phyloP scores from a whole-genome alignment of 2,797 vertebrate genomes.

The Tenualosa thibaudeaui region DNA sequence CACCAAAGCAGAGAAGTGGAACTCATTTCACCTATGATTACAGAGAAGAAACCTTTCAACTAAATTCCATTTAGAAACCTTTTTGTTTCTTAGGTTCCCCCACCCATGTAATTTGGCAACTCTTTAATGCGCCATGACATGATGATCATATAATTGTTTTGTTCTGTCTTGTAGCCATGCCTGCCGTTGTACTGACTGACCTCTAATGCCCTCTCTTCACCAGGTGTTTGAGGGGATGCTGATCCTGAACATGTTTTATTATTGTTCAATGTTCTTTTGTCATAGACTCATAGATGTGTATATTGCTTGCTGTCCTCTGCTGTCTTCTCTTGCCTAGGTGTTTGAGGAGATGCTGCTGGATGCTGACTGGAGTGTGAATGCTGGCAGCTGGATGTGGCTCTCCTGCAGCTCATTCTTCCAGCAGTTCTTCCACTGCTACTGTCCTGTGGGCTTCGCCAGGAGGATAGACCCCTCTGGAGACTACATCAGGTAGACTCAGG shows the following conservation, averaged over 20 bases:
- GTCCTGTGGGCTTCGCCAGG: slow-evolving; percentile 91
- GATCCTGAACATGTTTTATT: not conserved
- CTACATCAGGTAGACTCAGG: slow-evolving; percentile 81
- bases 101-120: not conserved
- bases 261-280: not conserved
- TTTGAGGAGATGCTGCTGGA: slow-evolving; percentile 94
- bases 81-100: not conserved
- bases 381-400: slow-evolving; percentile 99
- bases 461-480: slow-evolving; percentile 93
- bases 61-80: not conserved
- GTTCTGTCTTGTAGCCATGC: not conserved
- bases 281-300: not conserved
- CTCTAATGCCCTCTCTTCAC: not conserved
- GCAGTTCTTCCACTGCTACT: slow-evolving; percentile 98
- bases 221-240: slow-evolving; percentile 95
- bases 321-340: slow-evolving; percentile 70
- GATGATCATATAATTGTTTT: not conserved
- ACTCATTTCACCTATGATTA: not conserved
- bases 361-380: slow-evolving; percentile 94
- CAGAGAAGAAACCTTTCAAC: not conserved
- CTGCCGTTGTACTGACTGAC: not conserved
- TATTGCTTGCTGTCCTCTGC: not conserved
- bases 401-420: slow-evolving; percentile 98
- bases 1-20: not conserved
- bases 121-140: not conserved